These are phyloP conservation scores for Smittia sp. DNA, from an alignment of 2,888 invertebrate species.

Conservation along the genomic window DNA sequence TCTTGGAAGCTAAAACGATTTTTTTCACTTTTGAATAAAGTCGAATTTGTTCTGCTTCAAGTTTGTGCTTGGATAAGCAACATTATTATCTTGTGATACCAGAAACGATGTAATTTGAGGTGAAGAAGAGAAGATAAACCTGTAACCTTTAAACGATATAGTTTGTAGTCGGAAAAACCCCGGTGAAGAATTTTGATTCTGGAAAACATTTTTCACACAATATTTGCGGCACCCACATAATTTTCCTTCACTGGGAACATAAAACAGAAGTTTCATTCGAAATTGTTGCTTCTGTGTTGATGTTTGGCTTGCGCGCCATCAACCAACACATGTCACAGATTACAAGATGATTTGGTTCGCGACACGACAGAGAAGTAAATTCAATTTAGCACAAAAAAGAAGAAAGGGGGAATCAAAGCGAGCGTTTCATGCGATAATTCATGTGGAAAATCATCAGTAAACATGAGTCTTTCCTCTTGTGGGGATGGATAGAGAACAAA, in stretches of 20 bases:
- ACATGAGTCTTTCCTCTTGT: not conserved
- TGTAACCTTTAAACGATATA: slow-evolving; percentile 31
- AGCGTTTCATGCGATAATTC: slow-evolving; percentile 34
- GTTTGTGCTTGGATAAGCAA: too few species aligned
- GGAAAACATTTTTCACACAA: slow-evolving; percentile 35
- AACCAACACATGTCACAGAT: slow-evolving; percentile 33
- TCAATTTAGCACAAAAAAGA: slow-evolving; percentile 22
- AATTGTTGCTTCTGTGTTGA: not conserved
- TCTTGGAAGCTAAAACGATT: too few species aligned
- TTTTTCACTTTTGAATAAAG: too few species aligned
- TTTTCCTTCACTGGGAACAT: slow-evolving; percentile 24
- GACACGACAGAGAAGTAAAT: slow-evolving; percentile 29
- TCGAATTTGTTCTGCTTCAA: too few species aligned
- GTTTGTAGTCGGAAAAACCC: not conserved
- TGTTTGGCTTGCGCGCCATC: not conserved
- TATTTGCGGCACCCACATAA: slow-evolving; percentile 40
- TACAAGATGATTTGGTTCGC: slow-evolving; percentile 29
- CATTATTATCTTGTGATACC: too few species aligned
- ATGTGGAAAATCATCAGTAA: slow-evolving; percentile 36
- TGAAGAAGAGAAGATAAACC: too few species aligned
- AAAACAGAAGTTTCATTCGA: slow-evolving; percentile 30
- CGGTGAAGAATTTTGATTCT: slow-evolving; percentile 25
- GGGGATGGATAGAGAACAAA: not conserved
- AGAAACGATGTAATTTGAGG: too few species aligned
- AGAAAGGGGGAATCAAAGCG: slow-evolving; percentile 7